Evolutionary conservation across 2,797 vertebrate species (phyloP).

Genomic region (Cynodonichthys magdalenae): DNA sequence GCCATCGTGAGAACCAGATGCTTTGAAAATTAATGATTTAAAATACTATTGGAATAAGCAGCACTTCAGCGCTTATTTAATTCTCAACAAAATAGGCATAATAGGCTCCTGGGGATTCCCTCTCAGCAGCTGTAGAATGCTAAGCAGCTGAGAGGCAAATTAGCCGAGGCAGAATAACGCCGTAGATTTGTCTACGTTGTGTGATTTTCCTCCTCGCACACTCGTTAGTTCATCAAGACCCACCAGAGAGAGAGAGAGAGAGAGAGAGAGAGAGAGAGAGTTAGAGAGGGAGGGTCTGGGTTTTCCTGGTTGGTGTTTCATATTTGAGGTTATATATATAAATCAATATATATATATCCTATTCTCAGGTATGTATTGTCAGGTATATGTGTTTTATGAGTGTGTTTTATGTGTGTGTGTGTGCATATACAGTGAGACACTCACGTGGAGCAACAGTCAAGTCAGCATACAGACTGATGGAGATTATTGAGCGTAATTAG

Average conservation of each 20-base stretch:
- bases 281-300: not conserved
- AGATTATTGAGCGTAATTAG: constrained; percentile 12
- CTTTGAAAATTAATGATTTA: constrained; percentile 81
- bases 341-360: too few species aligned
- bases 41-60: constrained; percentile 80
- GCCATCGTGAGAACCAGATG: constrained; percentile 73
- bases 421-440: too few species aligned
- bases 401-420: too few species aligned
- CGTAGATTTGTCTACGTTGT: constrained; percentile 67
- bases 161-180: constrained; percentile 73
- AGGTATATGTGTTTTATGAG: too few species aligned
- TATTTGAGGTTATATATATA: too few species aligned
- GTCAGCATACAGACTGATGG: constrained; percentile 30
- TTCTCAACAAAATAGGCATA: constrained; percentile 85
- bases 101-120: constrained; percentile 84
- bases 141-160: constrained; percentile 83
- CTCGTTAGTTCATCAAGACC: constrained; percentile 69
- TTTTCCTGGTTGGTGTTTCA: constrained; percentile 50
- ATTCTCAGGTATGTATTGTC: too few species aligned
- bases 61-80: constrained; percentile 81
- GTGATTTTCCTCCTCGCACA: constrained; percentile 66
- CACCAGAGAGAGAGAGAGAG: constrained; percentile 7
- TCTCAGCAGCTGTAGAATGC: constrained; percentile 76
- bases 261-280: constrained; percentile 11
- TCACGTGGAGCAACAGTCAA: constrained; percentile 7